Evolutionary conservation across 2,888 invertebrate genomes (phyloP).

Genomic region (Caenorhabditis drosophilae): DNA sequence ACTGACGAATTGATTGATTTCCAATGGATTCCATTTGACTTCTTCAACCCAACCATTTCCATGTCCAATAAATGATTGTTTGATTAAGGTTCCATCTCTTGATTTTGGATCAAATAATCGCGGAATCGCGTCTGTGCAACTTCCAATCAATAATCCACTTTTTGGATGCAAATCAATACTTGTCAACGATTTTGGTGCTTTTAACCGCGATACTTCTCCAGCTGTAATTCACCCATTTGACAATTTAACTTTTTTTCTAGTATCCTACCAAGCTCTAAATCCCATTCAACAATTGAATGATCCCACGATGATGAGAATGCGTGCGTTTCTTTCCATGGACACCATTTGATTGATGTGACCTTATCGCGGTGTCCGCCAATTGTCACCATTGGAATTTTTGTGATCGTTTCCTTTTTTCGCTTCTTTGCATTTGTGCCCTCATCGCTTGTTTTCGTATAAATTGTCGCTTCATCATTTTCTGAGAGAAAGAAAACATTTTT

Average conservation of each 20-base stretch:
- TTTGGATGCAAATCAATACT: slow-evolving; percentile 83
- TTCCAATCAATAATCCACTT: slow-evolving; percentile 79
- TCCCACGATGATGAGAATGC: slow-evolving; percentile 91
- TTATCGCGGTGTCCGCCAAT: slow-evolving; percentile 91
- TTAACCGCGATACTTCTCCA: slow-evolving; percentile 49
- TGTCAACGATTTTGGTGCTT: slow-evolving; percentile 77
- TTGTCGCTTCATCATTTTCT: slow-evolving; percentile 39
- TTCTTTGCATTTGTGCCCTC: slow-evolving; percentile 39
- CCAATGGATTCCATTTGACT: slow-evolving; percentile 84
- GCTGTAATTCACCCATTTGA: slow-evolving; percentile 17
- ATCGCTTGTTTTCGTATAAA: slow-evolving; percentile 36
- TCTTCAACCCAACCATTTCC: slow-evolving; percentile 89
- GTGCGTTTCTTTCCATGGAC: slow-evolving; percentile 76
- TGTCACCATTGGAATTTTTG: slow-evolving; percentile 78
- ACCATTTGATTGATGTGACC: slow-evolving; percentile 82
- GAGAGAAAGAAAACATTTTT: slow-evolving; percentile 5
- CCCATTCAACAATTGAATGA: slow-evolving; percentile 92
- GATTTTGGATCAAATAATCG: slow-evolving; percentile 90
- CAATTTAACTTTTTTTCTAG: background rate
- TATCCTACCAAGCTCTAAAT: slow-evolving; percentile 73
- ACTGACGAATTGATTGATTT: slow-evolving; percentile 86
- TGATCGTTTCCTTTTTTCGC: slow-evolving; percentile 42
- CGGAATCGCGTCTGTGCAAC: slow-evolving; percentile 88
- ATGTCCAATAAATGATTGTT: slow-evolving; percentile 85
- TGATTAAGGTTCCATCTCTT: slow-evolving; percentile 79